These are phyloP conservation scores for Scylla paramamosain DNA, from an alignment of 1,140 invertebrate genomes.

Conservation along the genomic window DNA sequence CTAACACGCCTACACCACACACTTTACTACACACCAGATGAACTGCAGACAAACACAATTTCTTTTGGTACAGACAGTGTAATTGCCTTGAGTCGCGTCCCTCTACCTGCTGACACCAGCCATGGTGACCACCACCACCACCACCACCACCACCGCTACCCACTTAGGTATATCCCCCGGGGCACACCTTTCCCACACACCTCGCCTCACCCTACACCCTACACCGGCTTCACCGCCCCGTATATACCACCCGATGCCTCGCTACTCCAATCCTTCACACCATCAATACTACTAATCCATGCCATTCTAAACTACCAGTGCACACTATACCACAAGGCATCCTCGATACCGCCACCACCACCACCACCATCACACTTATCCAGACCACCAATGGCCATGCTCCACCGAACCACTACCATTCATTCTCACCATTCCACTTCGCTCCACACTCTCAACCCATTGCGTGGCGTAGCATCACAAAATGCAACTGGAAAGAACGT, in stretches of 20 bases:
- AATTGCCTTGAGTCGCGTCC: too few relatives aligned
- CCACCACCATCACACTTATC: neutral
- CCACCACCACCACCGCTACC: neutral
- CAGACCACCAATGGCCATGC: too few relatives aligned
- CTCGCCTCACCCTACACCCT: neutral
- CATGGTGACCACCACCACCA: too few relatives aligned
- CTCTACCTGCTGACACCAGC: too few relatives aligned
- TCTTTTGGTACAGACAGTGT: too few relatives aligned
- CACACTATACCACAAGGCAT: neutral
- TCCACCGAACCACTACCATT: neutral
- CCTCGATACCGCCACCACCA: neutral
- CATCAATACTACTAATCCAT: neutral
- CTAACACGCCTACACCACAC: too few relatives aligned
- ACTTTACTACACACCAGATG: too few relatives aligned
- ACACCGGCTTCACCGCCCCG: neutral
- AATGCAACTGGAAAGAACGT: too few relatives aligned
- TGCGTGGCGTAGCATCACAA: too few relatives aligned
- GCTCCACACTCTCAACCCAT: too few relatives aligned
- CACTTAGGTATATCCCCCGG: neutral
- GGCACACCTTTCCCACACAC: neutral
- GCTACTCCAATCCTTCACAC: neutral
- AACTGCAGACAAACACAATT: too few relatives aligned
- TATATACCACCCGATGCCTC: neutral
- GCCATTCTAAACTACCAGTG: too few relatives aligned
- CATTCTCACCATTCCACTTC: neutral